phyloP scores from a whole-genome alignment of 2,888 invertebrate species.

The Smittia aterrima region DNA sequence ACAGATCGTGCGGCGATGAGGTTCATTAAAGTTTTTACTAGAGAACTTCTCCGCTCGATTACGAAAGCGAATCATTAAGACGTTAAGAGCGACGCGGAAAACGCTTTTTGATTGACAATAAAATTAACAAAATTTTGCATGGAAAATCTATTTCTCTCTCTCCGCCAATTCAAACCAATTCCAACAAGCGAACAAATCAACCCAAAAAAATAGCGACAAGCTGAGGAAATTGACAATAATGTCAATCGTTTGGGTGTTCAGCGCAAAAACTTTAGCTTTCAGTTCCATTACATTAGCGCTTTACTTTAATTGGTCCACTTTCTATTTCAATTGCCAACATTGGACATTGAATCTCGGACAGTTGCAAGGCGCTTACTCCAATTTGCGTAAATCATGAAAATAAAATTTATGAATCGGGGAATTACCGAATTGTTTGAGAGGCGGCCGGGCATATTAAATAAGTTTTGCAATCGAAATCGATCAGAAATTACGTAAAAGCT shows the following conservation, averaged over 20 bases:
- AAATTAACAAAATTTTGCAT: background rate
- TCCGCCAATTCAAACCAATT: no score
- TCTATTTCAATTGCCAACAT: conserved; percentile 34
- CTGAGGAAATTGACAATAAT: no score
- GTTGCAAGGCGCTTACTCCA: conserved; percentile 23
- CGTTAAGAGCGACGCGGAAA: no score
- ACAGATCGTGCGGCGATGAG: no score
- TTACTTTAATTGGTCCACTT: conserved; percentile 34
- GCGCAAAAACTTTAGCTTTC: background rate
- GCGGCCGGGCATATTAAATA: background rate
- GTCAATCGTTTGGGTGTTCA: background rate
- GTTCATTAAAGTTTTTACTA: no score
- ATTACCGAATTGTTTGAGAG: background rate
- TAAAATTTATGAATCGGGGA: background rate
- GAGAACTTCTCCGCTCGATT: no score
- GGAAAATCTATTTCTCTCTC: background rate
- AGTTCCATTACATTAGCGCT: conserved; percentile 6
- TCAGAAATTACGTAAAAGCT: background rate
- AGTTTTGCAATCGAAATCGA: background rate
- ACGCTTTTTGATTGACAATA: background rate
- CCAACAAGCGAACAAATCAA: no score
- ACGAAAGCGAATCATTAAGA: no score
- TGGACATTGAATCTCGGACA: background rate
- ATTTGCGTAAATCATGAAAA: background rate
- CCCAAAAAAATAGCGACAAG: no score